Conservation (phyloP, 2,113 vertebrate genomes). For the Phalacrocorax aristotelis region DNA sequence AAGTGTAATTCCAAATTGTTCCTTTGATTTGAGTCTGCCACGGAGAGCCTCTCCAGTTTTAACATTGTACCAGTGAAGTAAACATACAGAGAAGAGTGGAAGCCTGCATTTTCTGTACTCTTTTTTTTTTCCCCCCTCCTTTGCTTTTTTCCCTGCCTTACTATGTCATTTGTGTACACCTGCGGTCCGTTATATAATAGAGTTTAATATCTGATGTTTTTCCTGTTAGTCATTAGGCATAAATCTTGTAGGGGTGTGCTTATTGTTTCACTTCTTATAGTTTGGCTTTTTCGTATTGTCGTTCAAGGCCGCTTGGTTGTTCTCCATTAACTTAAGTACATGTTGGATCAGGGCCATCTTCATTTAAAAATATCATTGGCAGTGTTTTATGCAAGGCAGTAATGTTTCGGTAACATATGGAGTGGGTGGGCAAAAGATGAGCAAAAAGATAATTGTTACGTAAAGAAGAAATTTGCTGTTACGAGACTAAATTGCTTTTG, state of each 20-base stretch:
- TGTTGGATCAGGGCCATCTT: not conserved
- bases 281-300: not conserved
- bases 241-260: not conserved
- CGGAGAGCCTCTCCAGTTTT: not conserved
- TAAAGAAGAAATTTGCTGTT: not conserved
- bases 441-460: not conserved
- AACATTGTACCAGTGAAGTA: not conserved
- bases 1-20: not conserved
- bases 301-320: not conserved
- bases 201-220: not conserved
- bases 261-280: not conserved
- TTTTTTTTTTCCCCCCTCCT: not conserved
- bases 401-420: not conserved
- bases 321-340: not conserved
- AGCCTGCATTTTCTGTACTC: not conserved
- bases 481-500: not conserved
- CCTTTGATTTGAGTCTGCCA: not conserved
- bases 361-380: not conserved
- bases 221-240: not conserved
- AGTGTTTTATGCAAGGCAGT: not conserved
- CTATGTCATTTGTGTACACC: not conserved
- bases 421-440: not conserved
- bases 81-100: not conserved
- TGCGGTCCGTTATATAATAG: not conserved
- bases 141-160: accelerated